Evolutionary conservation across 2,797 vertebrate genomes (phyloP).

Genomic region (Antrozous pallidus): DNA sequence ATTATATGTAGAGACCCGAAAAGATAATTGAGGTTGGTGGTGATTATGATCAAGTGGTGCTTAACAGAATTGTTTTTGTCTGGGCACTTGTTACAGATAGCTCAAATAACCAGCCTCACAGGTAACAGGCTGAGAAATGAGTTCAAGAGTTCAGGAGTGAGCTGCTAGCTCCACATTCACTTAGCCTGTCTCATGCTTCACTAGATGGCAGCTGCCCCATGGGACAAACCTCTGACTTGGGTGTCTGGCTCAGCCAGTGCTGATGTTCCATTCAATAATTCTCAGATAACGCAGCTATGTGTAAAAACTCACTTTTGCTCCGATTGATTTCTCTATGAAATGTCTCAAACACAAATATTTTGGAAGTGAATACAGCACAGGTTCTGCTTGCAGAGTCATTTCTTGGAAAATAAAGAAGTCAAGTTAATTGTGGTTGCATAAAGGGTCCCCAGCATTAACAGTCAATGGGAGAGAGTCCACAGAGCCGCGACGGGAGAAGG

Average conservation of each 20-base stretch:
- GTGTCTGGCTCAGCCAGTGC: not conserved
- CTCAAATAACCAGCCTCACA: not conserved
- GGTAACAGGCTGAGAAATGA: not conserved
- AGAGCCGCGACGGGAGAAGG: not conserved
- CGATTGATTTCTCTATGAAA: constrained; percentile 10
- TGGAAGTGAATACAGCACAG: not conserved
- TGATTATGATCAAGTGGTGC: not conserved
- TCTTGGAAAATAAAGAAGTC: not conserved
- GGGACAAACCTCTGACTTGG: not conserved
- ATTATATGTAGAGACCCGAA: not conserved
- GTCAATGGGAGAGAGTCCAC: not conserved
- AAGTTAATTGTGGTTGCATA: not conserved
- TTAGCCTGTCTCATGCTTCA: not conserved
- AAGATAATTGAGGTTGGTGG: not conserved
- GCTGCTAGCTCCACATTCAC: not conserved
- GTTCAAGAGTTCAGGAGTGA: constrained; percentile 12
- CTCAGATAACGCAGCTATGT: not conserved
- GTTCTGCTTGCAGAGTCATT: not conserved
- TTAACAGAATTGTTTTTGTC: not conserved
- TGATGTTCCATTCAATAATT: not conserved
- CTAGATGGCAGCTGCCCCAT: not conserved
- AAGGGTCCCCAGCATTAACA: not conserved
- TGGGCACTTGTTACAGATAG: not conserved
- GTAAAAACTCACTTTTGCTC: not conserved
- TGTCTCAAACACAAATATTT: constrained; percentile 38